Evolutionary conservation across 2,797 vertebrate species (phyloP).

Genomic region (Esox lucius): DNA sequence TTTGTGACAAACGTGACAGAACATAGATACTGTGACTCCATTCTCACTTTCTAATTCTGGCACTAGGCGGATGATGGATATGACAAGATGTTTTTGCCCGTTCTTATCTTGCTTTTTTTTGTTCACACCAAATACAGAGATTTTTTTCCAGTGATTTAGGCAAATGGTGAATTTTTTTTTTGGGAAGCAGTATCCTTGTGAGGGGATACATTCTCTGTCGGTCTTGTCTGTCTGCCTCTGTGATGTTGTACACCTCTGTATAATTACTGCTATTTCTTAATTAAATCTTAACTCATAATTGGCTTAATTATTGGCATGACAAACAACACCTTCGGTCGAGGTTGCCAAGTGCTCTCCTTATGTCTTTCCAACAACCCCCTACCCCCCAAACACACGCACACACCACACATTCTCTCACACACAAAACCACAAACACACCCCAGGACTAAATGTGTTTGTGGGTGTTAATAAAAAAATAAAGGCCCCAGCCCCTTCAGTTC

Average conservation of each 20-base stretch:
- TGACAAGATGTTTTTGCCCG: background rate
- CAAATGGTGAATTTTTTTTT: background rate
- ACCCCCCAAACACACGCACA: background rate
- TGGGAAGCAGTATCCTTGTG: no score
- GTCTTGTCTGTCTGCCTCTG: slow-evolving; percentile 31
- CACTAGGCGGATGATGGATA: background rate
- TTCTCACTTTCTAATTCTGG: slow-evolving; percentile 12
- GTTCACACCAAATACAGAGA: background rate
- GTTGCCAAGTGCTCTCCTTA: slow-evolving; percentile 14
- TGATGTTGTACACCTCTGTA: slow-evolving; percentile 28
- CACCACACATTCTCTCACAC: background rate
- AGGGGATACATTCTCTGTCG: slow-evolving; percentile 9
- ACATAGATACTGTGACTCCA: background rate
- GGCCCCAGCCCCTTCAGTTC: slow-evolving; percentile 1
- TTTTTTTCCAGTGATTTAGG: background rate
- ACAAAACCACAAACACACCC: background rate
- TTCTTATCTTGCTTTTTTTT: background rate
- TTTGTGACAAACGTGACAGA: background rate
- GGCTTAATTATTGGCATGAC: slow-evolving; percentile 70
- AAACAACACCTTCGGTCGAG: slow-evolving; percentile 54
- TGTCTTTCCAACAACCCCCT: background rate
- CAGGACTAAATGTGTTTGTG: slow-evolving; percentile 14
- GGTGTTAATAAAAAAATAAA: slow-evolving; percentile 20
- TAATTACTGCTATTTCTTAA: slow-evolving; percentile 64
- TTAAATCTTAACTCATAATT: slow-evolving; percentile 61